Conservation (phyloP, 1,140 invertebrate genomes). For the Tribolium castaneum region DNA sequence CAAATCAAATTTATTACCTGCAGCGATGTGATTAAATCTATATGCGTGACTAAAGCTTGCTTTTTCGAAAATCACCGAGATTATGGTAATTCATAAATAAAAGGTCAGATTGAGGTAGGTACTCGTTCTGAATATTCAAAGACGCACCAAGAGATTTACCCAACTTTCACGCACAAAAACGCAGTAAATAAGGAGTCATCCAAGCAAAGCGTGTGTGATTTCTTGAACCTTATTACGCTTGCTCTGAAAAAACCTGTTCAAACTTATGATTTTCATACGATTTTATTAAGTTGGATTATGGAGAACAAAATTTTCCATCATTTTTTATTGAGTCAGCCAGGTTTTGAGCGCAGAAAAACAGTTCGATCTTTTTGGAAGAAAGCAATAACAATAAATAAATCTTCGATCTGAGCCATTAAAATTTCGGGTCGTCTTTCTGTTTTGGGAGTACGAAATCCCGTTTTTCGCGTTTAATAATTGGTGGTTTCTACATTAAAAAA, state of each 20-base stretch:
- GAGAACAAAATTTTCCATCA: no score
- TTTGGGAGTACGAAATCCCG: neutral
- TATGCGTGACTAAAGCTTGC: slow-evolving; percentile 19
- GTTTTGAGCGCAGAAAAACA: no score
- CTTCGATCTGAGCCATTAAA: no score
- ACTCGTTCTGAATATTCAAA: slow-evolving; percentile 20
- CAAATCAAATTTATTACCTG: slow-evolving; percentile 11
- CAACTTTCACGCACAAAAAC: slow-evolving; percentile 19
- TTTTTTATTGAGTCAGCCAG: no score
- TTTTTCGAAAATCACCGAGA: slow-evolving; percentile 10
- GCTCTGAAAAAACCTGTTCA: no score
- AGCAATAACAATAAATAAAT: no score
- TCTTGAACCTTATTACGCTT: no score
- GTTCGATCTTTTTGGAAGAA: no score
- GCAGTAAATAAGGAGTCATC: slow-evolving; percentile 5
- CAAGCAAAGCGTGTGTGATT: neutral
- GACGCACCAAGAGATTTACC: slow-evolving; percentile 3
- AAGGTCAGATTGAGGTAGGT: slow-evolving; percentile 32
- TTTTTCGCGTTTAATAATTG: neutral
- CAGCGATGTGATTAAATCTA: slow-evolving; percentile 11
- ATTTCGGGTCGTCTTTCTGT: no score
- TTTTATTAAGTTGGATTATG: no score
- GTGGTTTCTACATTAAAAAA: neutral
- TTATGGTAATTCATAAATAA: slow-evolving; percentile 16
- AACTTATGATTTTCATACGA: no score